Percentiles rank a stretch among this genome's conserved stretches.
phyloP scores from a whole-genome alignment of 2,113 vertebrate species.

The Colinus virginianus region DNA sequence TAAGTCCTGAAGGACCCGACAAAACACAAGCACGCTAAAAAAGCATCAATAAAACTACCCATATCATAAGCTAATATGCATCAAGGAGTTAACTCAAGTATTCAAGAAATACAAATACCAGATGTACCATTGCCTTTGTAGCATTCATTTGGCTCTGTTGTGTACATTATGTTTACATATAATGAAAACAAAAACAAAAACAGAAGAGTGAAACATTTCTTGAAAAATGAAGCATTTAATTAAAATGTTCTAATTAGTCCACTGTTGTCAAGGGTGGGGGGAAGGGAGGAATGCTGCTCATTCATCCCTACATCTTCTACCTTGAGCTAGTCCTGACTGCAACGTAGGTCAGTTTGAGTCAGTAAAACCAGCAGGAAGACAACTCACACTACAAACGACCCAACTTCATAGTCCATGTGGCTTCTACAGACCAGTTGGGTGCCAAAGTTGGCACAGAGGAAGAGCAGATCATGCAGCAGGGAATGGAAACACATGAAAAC shows the following conservation, averaged over 20 bases:
- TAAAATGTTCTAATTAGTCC: neutral
- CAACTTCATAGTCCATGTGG: neutral
- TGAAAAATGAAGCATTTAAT: neutral
- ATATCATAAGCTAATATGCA: neutral
- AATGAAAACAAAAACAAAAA: neutral
- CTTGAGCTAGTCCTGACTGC: neutral
- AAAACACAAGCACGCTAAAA: neutral
- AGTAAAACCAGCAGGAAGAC: neutral
- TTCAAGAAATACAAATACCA: neutral
- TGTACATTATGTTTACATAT: neutral
- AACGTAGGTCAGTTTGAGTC: neutral
- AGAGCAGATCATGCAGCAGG: neutral
- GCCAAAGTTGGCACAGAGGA: neutral
- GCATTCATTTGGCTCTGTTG: neutral
- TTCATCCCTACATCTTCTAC: neutral
- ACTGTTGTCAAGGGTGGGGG: neutral
- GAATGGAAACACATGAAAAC: neutral
- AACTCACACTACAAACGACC: neutral
- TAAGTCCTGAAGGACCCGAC: neutral
- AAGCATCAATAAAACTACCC: neutral
- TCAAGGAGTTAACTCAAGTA: neutral
- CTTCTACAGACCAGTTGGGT: neutral
- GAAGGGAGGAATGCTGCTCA: neutral
- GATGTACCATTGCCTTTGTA: neutral
- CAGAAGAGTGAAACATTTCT: neutral